Base-by-base conservation (phyloP, 2,113 vertebrate genomes). In the Apistogramma diplotaenia region DNA sequence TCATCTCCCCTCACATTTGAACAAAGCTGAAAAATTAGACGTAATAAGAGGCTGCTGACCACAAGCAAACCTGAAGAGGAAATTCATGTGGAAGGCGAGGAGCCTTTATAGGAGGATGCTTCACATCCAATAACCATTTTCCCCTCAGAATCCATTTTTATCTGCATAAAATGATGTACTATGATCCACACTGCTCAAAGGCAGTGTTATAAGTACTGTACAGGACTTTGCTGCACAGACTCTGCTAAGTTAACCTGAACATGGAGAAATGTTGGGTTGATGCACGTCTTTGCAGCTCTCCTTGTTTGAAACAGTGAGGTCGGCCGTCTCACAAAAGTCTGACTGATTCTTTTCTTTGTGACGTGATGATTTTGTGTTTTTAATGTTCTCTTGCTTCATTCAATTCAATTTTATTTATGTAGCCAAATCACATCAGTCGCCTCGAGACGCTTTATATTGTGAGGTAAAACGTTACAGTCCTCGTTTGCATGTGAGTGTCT, bases 101-200 rank as follows among this genome's bases (percentile, higher is more conserved):
- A 82, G 59, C 76, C 2, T 35, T 15, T 74, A 74, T 83, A 71
- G 78, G 77, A 58, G 62, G 57, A 35, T 70, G 33, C 75, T 80
- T 92, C 84, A 81, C 76, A 60, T 87, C 79, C 75, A 82, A 80
- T 89, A 67, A 87, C 70, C 15, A 61, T 74, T 83, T 86, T 4
- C 35, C n/a, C 43, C 76, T 51, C 3, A 40, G 72, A 83, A 83
- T 59, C 37, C 67, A 57, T 67, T 79, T 89, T 90, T 67, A 84
- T 87, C 62, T 84, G 31, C 59, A 70, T 79, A 77, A 84, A 84
- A 81, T 81, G 76, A 74, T 82, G 57, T 40, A 23, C 58, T 76
- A 12, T 87, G 88, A 84, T n/a, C 51, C 81, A 73, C 31, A 40
- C 11, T 29, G 29, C 57, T 40, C 56, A n/a, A 71, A 83, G 85